Evolutionary conservation across 1,140 invertebrate genomes (phyloP), one percentile per base, ranked within the genome.

Genomic region (Aphis craccivora): DNA sequence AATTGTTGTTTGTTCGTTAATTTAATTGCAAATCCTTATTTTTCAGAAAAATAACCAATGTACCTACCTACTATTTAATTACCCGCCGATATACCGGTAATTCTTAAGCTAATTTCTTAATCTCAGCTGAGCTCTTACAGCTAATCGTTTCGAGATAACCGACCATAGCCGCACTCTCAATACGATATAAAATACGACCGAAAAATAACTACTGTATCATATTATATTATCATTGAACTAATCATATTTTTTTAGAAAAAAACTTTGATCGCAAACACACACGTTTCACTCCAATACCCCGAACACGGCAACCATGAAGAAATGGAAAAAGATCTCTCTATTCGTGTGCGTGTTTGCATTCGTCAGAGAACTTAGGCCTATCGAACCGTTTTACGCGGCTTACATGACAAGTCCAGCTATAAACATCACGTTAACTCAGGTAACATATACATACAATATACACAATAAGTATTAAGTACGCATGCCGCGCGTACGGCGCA

Each of bases 291-390:
- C 1, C 40, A 23, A 43, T 5, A 43, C 9, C 37, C 2, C 40
- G 0, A 30, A 30, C 9, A 88, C 30, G 0, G n/a, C 22, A 1
- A 83, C 37, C 55, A 93, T 90, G 93, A 53, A 90, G 20, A 87
- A 55, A 30, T 90, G 88, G 87, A 93, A 83, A n/a, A 84, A 35
- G 8, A 90, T 93, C 23, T 93, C 87, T 20, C 67, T 93, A 2
- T 90, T 93, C 30, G 93, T 93, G 14, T 93, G 93, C 45, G 93
- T 90, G 20, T 93, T 90, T 25, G 93, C 93, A 5, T 83, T 90
- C 37, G 67, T 40, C 37, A 35, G 93, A 43, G 93, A 93, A 53
- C 43, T 93, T 43, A 76, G 93, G 5, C 93, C 93, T 25, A 89
- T 93, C 30, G 93, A 93, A 43, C 93, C 93, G 18, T 93, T 93